phyloP scores from a whole-genome alignment of 1,140 invertebrate species.

The Pararge aegeria region DNA sequence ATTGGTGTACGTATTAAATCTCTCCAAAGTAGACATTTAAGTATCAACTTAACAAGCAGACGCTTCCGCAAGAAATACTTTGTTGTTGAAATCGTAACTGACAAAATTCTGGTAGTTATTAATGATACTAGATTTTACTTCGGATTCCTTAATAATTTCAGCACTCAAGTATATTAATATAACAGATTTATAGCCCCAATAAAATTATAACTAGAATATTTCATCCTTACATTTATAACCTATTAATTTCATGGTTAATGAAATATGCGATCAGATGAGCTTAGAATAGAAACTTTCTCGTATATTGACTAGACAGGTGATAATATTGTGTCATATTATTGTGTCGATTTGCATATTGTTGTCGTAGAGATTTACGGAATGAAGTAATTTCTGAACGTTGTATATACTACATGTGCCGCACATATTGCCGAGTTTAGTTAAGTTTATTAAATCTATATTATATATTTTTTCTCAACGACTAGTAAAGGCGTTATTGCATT shows the following conservation, averaged over 20 bases:
- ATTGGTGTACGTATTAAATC: too few species aligned
- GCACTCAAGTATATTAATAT: slow-evolving; percentile 1
- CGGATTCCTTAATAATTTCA: not conserved
- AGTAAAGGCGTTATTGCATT: too few species aligned
- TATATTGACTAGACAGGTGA: not conserved
- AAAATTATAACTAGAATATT: not conserved
- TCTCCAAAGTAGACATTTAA: too few species aligned
- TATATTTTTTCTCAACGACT: too few species aligned
- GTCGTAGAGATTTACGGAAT: not conserved
- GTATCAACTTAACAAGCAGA: too few species aligned
- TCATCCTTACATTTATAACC: not conserved
- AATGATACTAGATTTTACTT: not conserved
- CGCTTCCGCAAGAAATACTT: too few species aligned
- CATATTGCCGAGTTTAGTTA: too few species aligned
- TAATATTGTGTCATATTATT: not conserved
- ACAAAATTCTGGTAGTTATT: too few species aligned
- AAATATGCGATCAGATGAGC: not conserved
- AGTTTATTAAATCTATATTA: too few species aligned
- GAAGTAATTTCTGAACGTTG: not conserved
- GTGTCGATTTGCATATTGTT: not conserved
- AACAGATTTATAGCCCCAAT: not conserved
- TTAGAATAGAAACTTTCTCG: not conserved
- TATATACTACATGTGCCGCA: not conserved
- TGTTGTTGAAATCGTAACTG: too few species aligned
- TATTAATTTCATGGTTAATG: slow-evolving; percentile 1